Evolutionary conservation across 2,797 vertebrate species (phyloP).

Genomic region (Neosilurus hyrtlii): DNA sequence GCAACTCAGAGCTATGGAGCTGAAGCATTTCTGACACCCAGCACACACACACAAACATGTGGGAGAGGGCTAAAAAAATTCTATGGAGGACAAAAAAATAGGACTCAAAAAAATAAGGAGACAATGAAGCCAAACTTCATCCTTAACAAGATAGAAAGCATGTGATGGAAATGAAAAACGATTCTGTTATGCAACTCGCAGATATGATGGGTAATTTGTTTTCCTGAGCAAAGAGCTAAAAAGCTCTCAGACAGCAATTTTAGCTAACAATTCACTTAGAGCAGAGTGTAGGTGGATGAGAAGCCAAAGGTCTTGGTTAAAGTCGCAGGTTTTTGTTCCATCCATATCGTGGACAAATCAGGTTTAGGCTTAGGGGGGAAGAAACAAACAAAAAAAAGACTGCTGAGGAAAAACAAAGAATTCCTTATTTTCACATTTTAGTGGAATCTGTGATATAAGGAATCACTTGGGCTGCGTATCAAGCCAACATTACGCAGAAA

Average conservation of each 20-base stretch:
- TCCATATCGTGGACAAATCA: neutral
- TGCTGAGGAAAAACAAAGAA: neutral
- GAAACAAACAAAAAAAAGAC: neutral
- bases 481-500: conserved; percentile 39
- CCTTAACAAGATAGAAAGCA: conserved; percentile 11
- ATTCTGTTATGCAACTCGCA: neutral
- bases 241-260: conserved; percentile 12
- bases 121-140: neutral
- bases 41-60: conserved; percentile 5
- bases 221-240: neutral
- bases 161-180: conserved; percentile 1
- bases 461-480: conserved; percentile 18
- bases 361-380: neutral
- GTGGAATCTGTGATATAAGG: conserved; percentile 3
- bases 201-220: neutral
- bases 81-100: neutral
- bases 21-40: conserved; percentile 55
- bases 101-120: too few relatives aligned
- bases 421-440: conserved; percentile 3
- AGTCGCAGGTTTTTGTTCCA: neutral
- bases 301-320: conserved; percentile 10
- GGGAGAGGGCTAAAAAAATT: conserved; percentile 3
- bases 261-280: neutral
- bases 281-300: neutral
- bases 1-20: conserved; percentile 50